These are phyloP conservation scores for Hydrozoanthus tunicans DNA, from an alignment of 64 coral and sea anemone genomes.

Conservation along the genomic window DNA sequence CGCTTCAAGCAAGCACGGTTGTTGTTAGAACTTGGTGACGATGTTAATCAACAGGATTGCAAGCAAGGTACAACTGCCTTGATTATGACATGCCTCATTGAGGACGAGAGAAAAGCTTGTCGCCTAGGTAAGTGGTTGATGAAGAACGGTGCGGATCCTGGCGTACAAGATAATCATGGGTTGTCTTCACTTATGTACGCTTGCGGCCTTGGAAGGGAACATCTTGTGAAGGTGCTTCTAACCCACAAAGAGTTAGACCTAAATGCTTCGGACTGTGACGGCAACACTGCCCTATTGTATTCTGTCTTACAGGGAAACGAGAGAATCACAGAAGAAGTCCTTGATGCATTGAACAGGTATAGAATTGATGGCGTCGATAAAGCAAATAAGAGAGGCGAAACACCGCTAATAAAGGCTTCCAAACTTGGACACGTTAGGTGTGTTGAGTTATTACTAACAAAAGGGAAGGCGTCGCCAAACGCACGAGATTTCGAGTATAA, in stretches of 20 bases:
- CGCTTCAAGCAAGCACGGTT: conserved; percentile 76
- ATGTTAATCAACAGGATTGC: conserved; percentile 69
- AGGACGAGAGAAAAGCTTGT: conserved; percentile 70
- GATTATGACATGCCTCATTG: conserved; percentile 61
- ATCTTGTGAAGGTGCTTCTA: conserved; percentile 58
- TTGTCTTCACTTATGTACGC: conserved; percentile 75
- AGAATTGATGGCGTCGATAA: conserved; percentile 64
- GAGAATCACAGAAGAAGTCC: conserved; percentile 50
- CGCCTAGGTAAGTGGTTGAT: conserved; percentile 64
- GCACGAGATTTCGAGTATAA: conserved; percentile 69
- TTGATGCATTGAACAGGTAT: conserved; percentile 57
- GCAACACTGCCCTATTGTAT: conserved; percentile 74
- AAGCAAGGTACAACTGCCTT: conserved; percentile 66
- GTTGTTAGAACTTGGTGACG: conserved; percentile 59
- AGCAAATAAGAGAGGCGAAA: conserved; percentile 76
- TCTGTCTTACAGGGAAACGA: conserved; percentile 65
- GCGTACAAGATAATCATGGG: conserved; percentile 61
- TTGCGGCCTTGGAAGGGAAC: conserved; percentile 50
- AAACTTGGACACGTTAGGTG: conserved; percentile 66
- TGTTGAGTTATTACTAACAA: conserved; percentile 49
- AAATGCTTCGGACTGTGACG: conserved; percentile 49
- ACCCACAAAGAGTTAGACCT: conserved; percentile 62
- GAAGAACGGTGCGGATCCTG: conserved; percentile 59
- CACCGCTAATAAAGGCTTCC: conserved; percentile 70
- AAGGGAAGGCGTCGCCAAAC: conserved; percentile 62